Percentiles rank a stretch among this genome's conserved stretches.
phyloP scores from a whole-genome alignment of 2,797 vertebrate species.

The Halcyon chelicuti region DNA sequence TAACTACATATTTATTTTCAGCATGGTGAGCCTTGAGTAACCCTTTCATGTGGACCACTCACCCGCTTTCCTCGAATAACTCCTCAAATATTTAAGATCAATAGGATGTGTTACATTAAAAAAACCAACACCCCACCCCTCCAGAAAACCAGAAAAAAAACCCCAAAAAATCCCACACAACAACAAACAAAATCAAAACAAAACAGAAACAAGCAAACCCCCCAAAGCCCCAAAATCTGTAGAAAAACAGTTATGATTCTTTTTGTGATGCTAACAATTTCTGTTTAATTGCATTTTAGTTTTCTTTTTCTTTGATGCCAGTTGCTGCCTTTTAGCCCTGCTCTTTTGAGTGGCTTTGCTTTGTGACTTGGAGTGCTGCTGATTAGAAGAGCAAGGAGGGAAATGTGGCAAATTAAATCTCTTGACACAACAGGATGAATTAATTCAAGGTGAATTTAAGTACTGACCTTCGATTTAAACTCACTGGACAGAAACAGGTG shows the following conservation, averaged over 20 bases:
- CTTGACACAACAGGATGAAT: neutral
- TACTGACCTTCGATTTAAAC: neutral
- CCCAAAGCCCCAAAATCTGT: neutral
- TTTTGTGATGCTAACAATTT: neutral
- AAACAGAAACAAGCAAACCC: too few relatives aligned
- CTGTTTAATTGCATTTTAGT: neutral
- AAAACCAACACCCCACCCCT: too few relatives aligned
- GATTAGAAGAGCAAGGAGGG: neutral
- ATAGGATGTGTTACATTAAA: neutral
- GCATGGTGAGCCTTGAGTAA: neutral
- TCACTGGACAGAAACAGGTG: neutral
- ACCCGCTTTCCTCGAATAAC: neutral
- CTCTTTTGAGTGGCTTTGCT: neutral
- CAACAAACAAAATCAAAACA: too few relatives aligned
- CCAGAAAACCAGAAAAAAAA: too few relatives aligned
- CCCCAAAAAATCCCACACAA: too few relatives aligned
- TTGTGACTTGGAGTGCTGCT: neutral
- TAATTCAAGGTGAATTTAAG: constrained; percentile 26
- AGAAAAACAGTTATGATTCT: neutral
- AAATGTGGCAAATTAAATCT: neutral
- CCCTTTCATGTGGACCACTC: neutral
- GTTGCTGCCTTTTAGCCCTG: neutral
- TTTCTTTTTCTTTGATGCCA: neutral
- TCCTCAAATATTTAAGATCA: neutral
- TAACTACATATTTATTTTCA: neutral